These are phyloP conservation scores for Delphinus delphis DNA, from an alignment of 2,113 vertebrate genomes.

Conservation along the genomic window DNA sequence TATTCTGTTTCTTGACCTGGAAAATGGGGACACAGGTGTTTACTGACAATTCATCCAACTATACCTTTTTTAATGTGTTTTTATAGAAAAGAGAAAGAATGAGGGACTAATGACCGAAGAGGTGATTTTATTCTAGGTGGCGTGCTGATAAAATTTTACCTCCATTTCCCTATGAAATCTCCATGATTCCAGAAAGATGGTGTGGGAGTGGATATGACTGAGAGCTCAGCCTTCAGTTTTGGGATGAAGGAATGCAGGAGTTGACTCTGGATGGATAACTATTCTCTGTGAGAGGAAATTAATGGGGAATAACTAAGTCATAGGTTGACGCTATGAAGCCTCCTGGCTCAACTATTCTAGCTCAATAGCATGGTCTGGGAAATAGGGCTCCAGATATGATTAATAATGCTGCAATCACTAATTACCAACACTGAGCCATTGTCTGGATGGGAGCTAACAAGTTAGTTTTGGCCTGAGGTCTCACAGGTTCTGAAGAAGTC, in stretches of 20 bases:
- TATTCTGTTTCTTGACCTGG: background rate
- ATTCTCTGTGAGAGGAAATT: background rate
- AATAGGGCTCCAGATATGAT: background rate
- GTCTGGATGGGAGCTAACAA: too few relatives aligned
- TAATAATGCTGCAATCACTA: background rate
- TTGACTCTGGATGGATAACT: background rate
- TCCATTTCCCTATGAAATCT: background rate
- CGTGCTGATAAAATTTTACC: background rate
- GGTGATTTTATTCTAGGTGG: background rate
- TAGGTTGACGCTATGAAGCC: too few relatives aligned
- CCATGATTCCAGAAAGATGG: background rate
- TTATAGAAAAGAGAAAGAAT: background rate
- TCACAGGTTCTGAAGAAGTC: background rate
- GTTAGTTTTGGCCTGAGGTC: too few relatives aligned
- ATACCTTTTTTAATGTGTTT: background rate
- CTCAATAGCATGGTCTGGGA: background rate
- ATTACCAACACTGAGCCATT: background rate
- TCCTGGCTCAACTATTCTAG: background rate
- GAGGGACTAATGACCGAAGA: background rate
- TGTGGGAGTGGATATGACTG: background rate
- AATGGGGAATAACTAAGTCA: background rate
- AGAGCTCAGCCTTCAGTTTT: background rate
- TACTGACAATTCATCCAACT: background rate
- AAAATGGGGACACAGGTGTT: background rate
- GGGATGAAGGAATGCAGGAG: background rate